Percentiles rank a stretch among this genome's conserved stretches.
phyloP scores from a whole-genome alignment of 1,140 invertebrate species.

The Acarapis woodi region DNA sequence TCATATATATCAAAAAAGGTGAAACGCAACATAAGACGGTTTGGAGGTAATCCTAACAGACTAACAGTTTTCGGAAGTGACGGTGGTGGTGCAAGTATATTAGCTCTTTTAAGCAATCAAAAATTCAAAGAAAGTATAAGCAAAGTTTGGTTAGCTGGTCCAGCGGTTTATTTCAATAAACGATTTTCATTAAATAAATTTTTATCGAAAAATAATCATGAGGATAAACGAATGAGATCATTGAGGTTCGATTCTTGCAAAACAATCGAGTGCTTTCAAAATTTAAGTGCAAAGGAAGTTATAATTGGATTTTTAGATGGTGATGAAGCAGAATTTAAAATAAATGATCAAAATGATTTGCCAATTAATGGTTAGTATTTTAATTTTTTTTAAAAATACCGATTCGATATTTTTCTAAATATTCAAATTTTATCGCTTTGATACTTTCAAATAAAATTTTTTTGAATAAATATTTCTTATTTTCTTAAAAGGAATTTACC shows the following conservation, averaged over 20 bases:
- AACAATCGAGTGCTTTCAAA: constrained; percentile 7
- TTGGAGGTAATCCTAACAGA: constrained; percentile 19
- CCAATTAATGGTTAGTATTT: too few species aligned
- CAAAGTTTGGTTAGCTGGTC: constrained; percentile 11
- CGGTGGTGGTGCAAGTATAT: constrained; percentile 11
- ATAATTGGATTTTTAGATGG: constrained; percentile 11
- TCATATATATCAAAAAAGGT: too few species aligned
- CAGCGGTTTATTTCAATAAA: constrained; percentile 10
- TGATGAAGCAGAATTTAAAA: constrained; percentile 12
- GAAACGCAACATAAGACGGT: constrained; percentile 19
- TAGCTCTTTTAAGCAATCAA: constrained; percentile 10
- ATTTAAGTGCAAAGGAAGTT: constrained; percentile 5
- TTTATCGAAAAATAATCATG: neutral
- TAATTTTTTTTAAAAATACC: too few species aligned
- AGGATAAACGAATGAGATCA: neutral
- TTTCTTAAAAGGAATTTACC: constrained; percentile 12
- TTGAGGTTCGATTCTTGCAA: constrained; percentile 4
- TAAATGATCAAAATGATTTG: constrained; percentile 13
- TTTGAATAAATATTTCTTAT: too few species aligned
- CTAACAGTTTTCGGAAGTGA: constrained; percentile 13
- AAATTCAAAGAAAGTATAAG: constrained; percentile 5
- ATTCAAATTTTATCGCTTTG: too few species aligned
- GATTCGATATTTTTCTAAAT: too few species aligned
- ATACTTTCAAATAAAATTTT: too few species aligned
- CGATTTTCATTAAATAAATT: constrained; percentile 7